Base-by-base conservation (phyloP, 2,113 vertebrate species). In the Leptobrachium ailaonicum region DNA sequence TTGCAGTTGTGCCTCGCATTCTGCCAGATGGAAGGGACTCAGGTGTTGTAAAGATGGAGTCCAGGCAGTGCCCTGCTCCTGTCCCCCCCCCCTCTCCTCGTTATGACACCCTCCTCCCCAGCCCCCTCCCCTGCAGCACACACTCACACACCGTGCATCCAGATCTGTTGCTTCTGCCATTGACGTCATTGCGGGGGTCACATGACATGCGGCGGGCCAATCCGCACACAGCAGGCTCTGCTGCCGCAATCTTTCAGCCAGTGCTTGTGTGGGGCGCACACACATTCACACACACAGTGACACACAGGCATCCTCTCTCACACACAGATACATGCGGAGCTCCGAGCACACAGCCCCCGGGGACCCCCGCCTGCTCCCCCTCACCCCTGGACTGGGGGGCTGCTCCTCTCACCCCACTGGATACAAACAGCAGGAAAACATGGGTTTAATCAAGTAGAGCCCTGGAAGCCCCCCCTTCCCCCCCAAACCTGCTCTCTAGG, bases 141-240 rank as follows among this genome's bases (percentile, higher is more conserved):
- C 47, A 75, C 20, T 9, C 62, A 64, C 45, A 72, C 70, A 72
- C 47, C 68, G 41, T 80, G 78, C 78, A 80, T 80, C 78, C 71
- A 74, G 78, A 80, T 93, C 93, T 91, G 92, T 92, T 83, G 87
- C 89, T 91, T 92, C 89, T 88, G 44, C 90, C 85, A 94, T 94
- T 94, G 93, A 94, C 93, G 93, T 94, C 93, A 94, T 87, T 87
- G 20, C 80, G 72, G 41, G 84, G 77, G 80, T 90, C 93, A 93
- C 91, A 83, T 94, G 93, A 88, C 86, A 86, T 72, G 69, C 84
- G 70, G 3, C 56, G 80, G 86, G 84, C 93, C 92, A 93, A 94
- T 92, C 89, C 75, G 86, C 66, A 66, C 56, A 53, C 73, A 32
- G 67, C 54, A 53, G 74, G 41, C 43, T 73, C 88, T 86, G 83